Evolutionary conservation across 2,113 vertebrate genomes (phyloP), one percentile per base, ranked within the genome.

Genomic region (Erythrocercus mccallii): DNA sequence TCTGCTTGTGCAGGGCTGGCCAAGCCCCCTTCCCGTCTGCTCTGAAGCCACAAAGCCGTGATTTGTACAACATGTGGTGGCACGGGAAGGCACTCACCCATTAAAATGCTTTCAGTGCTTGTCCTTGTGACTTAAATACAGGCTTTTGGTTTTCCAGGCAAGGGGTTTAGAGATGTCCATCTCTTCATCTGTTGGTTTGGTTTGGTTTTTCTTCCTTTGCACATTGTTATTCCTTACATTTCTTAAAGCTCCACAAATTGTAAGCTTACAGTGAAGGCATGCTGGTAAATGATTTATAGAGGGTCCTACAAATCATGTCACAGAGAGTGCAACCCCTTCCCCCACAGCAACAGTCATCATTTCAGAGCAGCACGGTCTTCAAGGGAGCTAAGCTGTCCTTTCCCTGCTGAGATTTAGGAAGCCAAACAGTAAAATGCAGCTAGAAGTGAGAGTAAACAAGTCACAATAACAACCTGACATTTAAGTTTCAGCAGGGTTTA

Each of bases 211-310:
- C 47, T 17, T 72, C 57, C 68, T 76, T 62, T 79, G 44, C 0
- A 0, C 33, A 28, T 89, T 81, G 77, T 79, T 84, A 65, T 48
- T 60, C 42, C 88, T 88, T 50, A 44, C 54, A 28, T 81, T 93
- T 76, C 83, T 87, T 71, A 91, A 82, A 85, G 61, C 76, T 35
- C 38, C 58, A 57, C 68, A 65, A 70, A 94, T 77, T 24, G 85
- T 64, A 86, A 92, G 84, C 62, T 95, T 66, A 50, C 89, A 70
- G 70, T 45, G 81, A 91, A 82, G 92, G 73, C 86, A 51, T 61
- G 71, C 81, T 91, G 94, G 88, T 86, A 80, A 96, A 92, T 93
- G 90, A 96, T 96, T 95, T 95, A 95, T 90, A 81, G 85, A 91
- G 74, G 87, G 95, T 96, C 90, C 81, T 88, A 93, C 88, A 96